Percentiles rank a stretch among this genome's conserved stretches.
Evolutionary conservation across 2,113 vertebrate species (phyloP).

Genomic region (Anguilla japonica): DNA sequence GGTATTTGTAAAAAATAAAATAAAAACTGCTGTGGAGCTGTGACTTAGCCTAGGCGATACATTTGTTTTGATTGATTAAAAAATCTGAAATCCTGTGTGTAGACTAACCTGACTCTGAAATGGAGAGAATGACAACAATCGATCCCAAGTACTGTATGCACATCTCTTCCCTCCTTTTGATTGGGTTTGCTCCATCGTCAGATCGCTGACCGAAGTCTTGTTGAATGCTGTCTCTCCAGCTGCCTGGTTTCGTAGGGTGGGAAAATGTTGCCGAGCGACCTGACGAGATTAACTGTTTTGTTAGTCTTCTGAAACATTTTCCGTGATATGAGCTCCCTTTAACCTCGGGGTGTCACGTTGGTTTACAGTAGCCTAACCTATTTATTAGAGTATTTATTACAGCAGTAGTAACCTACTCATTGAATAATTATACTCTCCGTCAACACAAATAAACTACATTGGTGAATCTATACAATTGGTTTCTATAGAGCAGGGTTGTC

Average conservation of each 20-base stretch:
- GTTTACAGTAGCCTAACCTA: neutral
- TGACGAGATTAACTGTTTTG: slow-evolving; percentile 3
- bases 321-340: neutral
- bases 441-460: neutral
- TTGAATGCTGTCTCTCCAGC: neutral
- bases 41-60: too few relatives aligned
- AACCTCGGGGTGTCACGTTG: neutral
- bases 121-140: neutral
- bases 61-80: neutral
- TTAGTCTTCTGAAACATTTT: neutral
- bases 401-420: too few relatives aligned
- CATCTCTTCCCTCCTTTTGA: neutral
- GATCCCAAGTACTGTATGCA: neutral
- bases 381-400: neutral
- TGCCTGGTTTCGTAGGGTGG: neutral
- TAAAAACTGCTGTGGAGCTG: neutral
- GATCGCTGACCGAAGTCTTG: neutral
- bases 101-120: neutral
- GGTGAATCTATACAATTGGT: neutral
- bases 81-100: neutral
- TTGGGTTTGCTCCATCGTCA: neutral
- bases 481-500: too few relatives aligned
- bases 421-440: neutral
- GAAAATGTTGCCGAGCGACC: neutral
- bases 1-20: neutral